Conservation (phyloP, 1,140 invertebrate genomes). For the Diorhabda carinulata region DNA sequence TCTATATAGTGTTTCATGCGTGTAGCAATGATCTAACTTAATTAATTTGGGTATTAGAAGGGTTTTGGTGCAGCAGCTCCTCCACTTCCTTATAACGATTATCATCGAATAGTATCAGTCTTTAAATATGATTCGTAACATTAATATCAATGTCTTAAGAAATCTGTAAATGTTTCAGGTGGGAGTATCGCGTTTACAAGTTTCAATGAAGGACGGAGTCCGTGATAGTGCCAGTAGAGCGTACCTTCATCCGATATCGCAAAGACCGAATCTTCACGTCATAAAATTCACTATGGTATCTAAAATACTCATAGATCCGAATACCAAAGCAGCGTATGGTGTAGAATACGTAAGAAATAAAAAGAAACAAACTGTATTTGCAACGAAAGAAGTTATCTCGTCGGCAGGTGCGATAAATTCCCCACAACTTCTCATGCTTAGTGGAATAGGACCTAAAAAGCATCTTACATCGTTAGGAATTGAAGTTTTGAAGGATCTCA, state of each 20-base stretch:
- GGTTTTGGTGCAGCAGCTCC: too few species aligned
- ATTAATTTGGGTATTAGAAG: too few species aligned
- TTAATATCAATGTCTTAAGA: background rate
- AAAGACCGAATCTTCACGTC: slow-evolving; percentile 62
- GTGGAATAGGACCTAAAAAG: slow-evolving; percentile 69
- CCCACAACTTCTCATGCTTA: slow-evolving; percentile 76
- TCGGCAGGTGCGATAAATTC: slow-evolving; percentile 71
- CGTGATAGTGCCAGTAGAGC: slow-evolving; percentile 72
- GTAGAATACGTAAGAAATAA: slow-evolving; percentile 58
- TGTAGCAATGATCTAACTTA: too few species aligned
- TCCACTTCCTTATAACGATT: too few species aligned
- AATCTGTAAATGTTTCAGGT: slow-evolving; percentile 29
- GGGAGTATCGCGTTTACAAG: slow-evolving; percentile 63
- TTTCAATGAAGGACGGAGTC: slow-evolving; percentile 65
- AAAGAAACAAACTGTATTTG: slow-evolving; percentile 55
- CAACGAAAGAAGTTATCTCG: slow-evolving; percentile 71
- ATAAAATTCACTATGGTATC: slow-evolving; percentile 62
- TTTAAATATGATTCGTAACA: too few species aligned
- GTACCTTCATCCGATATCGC: slow-evolving; percentile 64
- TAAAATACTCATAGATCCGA: slow-evolving; percentile 68
- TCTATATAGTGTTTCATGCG: too few species aligned
- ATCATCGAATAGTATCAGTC: too few species aligned
- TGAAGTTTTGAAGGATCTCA: slow-evolving; percentile 62
- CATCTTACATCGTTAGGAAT: slow-evolving; percentile 63
- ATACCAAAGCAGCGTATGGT: slow-evolving; percentile 60